Conservation (phyloP, 2,888 invertebrate species). For the Tanypteryx hageni region DNA sequence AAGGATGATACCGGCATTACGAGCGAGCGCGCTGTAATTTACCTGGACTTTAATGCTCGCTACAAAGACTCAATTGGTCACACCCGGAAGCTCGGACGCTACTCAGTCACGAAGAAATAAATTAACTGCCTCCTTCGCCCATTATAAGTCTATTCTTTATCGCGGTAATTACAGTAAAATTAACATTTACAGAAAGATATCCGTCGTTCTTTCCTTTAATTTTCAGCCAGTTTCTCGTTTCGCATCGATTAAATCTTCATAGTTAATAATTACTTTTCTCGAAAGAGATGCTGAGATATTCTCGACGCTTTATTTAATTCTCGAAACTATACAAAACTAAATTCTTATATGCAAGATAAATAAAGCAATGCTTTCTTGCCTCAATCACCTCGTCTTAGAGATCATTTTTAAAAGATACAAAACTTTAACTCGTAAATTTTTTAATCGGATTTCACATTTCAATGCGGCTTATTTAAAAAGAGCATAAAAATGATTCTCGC, state of each 20-base stretch:
- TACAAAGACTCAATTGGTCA: background rate
- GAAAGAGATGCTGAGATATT: background rate
- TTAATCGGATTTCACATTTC: too few species aligned
- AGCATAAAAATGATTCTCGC: too few species aligned
- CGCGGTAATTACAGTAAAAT: background rate
- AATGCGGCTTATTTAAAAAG: too few species aligned
- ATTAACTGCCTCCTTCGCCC: background rate
- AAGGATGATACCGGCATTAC: constrained; percentile 8
- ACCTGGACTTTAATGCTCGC: background rate
- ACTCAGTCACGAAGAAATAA: constrained; percentile 25
- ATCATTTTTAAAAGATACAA: too few species aligned
- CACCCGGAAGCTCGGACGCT: background rate
- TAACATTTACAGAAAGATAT: background rate
- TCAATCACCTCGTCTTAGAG: too few species aligned
- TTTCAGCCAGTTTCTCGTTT: background rate
- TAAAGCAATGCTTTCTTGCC: too few species aligned
- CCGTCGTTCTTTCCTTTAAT: background rate
- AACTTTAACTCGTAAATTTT: too few species aligned
- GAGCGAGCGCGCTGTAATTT: background rate
- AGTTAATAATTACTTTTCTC: background rate
- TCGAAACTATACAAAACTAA: too few species aligned
- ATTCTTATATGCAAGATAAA: too few species aligned
- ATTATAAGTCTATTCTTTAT: background rate
- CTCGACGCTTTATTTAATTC: too few species aligned
- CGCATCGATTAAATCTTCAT: background rate